Evolutionary conservation across 2,113 vertebrate genomes (phyloP).

Genomic region (Leucoraja erinaceus): DNA sequence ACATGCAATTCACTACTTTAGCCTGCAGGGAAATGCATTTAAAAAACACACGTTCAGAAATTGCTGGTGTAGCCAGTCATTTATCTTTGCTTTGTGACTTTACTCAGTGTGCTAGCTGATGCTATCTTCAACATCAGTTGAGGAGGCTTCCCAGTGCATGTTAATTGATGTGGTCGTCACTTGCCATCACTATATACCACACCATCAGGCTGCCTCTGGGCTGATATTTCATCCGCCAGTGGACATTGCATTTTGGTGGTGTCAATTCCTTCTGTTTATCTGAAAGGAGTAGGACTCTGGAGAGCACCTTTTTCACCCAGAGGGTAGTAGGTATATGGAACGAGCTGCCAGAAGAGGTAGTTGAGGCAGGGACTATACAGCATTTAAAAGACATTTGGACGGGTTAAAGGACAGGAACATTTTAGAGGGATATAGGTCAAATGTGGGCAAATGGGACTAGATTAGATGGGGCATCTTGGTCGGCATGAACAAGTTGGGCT

Average conservation of each 20-base stretch:
- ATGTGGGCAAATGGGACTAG: too few species aligned
- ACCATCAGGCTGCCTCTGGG: neutral
- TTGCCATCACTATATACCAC: neutral
- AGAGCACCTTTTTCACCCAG: too few species aligned
- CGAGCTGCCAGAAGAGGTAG: too few species aligned
- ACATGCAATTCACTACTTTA: slow-evolving; percentile 11
- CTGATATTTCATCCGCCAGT: neutral
- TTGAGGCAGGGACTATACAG: too few species aligned
- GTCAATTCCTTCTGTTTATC: neutral
- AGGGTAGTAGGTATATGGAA: too few species aligned
- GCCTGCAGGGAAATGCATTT: slow-evolving; percentile 16
- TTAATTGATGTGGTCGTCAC: neutral
- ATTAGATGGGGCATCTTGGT: too few species aligned
- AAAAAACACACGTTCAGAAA: slow-evolving; percentile 17
- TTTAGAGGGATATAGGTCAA: too few species aligned
- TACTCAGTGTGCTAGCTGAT: neutral
- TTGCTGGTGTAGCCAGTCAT: neutral
- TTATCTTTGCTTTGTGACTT: neutral
- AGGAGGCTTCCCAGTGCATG: neutral
- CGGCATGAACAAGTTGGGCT: too few species aligned
- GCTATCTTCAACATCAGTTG: neutral
- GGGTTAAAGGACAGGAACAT: too few species aligned
- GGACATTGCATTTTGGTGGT: neutral
- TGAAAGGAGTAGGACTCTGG: neutral
- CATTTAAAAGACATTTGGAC: too few species aligned